Evolutionary conservation across 2,113 vertebrate genomes (phyloP).

Genomic region (Blennius ocellaris): DNA sequence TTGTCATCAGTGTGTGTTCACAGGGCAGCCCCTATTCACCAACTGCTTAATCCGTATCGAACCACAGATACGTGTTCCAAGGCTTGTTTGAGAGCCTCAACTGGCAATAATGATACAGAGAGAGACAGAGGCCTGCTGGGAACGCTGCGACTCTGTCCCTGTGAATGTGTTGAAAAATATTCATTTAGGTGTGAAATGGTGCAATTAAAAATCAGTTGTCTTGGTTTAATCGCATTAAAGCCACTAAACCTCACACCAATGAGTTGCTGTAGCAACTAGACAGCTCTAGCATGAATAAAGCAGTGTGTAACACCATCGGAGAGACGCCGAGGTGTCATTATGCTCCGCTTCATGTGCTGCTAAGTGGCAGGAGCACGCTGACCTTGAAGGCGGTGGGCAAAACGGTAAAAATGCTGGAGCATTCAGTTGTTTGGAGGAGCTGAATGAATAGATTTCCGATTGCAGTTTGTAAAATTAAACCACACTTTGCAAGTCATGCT

Average conservation of each 20-base stretch:
- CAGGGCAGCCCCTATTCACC: constrained; percentile 44
- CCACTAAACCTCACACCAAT: constrained; percentile 21
- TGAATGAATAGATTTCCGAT: not conserved
- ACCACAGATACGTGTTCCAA: constrained; percentile 69
- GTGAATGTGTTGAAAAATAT: constrained; percentile 30
- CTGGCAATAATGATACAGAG: constrained; percentile 24
- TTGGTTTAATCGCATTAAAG: constrained; percentile 48
- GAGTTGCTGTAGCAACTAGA: constrained; percentile 56
- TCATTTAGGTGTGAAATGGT: constrained; percentile 47
- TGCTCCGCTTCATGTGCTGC: constrained; percentile 7
- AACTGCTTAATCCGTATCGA: constrained; percentile 67
- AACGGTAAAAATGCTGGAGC: constrained; percentile 20
- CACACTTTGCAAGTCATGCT: too few species aligned
- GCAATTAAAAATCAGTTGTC: constrained; percentile 51
- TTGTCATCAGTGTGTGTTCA: constrained; percentile 63
- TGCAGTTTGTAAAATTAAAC: not conserved
- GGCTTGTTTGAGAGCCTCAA: constrained; percentile 46
- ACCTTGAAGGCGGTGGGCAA: constrained; percentile 49
- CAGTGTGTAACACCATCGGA: constrained; percentile 4
- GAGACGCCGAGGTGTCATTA: constrained; percentile 30
- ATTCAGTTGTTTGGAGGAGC: not conserved
- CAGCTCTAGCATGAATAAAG: constrained; percentile 37
- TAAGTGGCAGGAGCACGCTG: constrained; percentile 7
- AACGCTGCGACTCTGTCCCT: not conserved
- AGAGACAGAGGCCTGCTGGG: constrained; percentile 12